Base-by-base conservation (phyloP, 2,113 vertebrate genomes). In the Rhagologus leucostigma region DNA sequence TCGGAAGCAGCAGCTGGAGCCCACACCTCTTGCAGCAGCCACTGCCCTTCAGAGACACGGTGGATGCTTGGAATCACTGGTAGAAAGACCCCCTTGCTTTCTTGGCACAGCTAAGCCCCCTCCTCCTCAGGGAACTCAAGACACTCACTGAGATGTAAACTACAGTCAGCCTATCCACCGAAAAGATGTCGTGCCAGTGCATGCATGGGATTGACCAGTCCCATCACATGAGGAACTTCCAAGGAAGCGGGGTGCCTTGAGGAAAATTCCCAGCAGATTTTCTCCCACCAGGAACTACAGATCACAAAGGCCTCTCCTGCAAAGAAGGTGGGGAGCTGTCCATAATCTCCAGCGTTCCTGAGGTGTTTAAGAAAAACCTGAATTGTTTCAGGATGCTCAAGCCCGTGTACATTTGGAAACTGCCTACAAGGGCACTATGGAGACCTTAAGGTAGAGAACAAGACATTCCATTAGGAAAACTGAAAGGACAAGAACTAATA, bases 41-140 rank as follows among this genome's bases (percentile, higher is more conserved):
- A 13, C 21, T 42, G 44, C 44, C 15, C 59, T 57, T 59, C 2
- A 1, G 50, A 78, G 65, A 59, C 65, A 53, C 0, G 0, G 3
- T 7, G 15, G 6, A 26, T 11, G 13, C 49, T 22, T 52, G 24
- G n/a, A 83, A 53, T 33, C 46, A 24, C 24, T 26, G 27, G 26
- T 32, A 50, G 42, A 24, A 71, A 73, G 41, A 62, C 13, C 11
- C 9, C 9, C 19, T 73, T 24, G 37, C 63, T 46, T 73, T 56
- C 70, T 21, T 26, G 17, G 64, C 42, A 60, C 33, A 80, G n/a
- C n/a, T 39, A 33, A 86, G 16, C 35, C 17, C 41, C 37, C 27
- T 70, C 19, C 33, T 65, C 57, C 46, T 39, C 75, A n/a, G 10
- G 18, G 23, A 82, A 29, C 7, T n/a, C 35, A 62, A 84, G n/a